Base-by-base conservation (phyloP, 2,888 invertebrate species). In the Drosophila pseudotakahashii region DNA sequence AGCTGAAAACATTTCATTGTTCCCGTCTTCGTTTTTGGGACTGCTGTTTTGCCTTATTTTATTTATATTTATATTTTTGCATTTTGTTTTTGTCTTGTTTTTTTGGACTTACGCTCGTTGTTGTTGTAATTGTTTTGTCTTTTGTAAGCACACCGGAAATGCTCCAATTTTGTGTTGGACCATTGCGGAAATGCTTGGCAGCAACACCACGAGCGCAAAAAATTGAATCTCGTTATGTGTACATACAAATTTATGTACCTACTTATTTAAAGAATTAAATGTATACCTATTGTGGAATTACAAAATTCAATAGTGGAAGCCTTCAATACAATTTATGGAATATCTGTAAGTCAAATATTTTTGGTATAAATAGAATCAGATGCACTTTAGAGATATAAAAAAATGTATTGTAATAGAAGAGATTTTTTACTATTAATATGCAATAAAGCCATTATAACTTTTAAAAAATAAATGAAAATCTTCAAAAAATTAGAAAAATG, bases 81-180 rank as follows among this genome's bases (percentile, higher is more conserved):
- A 19, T 19, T 55, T 44, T 42, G 11, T 41, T 26, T 39, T 19
- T 19, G 10, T 34, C 10, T 19, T 19, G 19, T 42, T 42, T 73
- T 68, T 69, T 51, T n/a, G n/a, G 9, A 36, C 14, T 26, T 14
- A 19, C 44, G 16, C 47, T 23, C 36, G 2, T 11, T 48, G 16
- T 41, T 16, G 30, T 39, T 48, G 53, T 69, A 57, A 36, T 53
- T 59, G 39, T 76, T 76, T 61, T 57, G 66, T 61, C 58, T 67
- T 74, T 76, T 73, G 78, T 73, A 75, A 82, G 67, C 73, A 75
- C 74, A 80, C 82, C 85, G 85, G 82, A 83, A 85, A 80, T 82
- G 82, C 82, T 78, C 78, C 80, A 82, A 78, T 82, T 85, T 78
- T 70, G 62, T 53, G 78, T 77, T 72, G 77, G 77, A 71, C 75